Evolutionary conservation across 2,797 vertebrate genomes (phyloP), one percentile per base, ranked within the genome.

Genomic region (Gymnothorax reevesii): DNA sequence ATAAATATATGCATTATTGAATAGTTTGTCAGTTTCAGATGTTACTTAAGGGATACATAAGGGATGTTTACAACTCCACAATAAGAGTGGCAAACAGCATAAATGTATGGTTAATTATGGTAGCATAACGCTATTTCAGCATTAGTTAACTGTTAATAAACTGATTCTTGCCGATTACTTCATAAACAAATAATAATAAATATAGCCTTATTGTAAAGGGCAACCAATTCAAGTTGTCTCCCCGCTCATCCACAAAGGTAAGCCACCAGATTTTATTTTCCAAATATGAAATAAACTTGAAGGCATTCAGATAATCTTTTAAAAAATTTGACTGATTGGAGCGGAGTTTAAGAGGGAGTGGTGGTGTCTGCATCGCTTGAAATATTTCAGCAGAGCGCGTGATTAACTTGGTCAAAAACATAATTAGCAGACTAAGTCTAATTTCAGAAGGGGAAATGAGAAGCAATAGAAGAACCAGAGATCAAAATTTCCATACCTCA

Each of bases 381-480:
- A 80, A n/a, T 33, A 80, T 49, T 54, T 79, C 75, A 79, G 77
- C n/a, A 80, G 73, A 77, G 27, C 73, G 4, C 1, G 77, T 80
- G 77, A 80, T 80, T 80, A 52, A 55, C 49, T 80, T 80, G 77
- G 77, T 55, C 77, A 80, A n/a, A 80, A 80, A 77, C 73, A 42
- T 80, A 49, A 55, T 80, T 80, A 80, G 17, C 52, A 22, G 49
- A 20, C n/a, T 42, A 54, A 55, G 55, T 80, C 55, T n/a, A 7
- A 80, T 80, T 55, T 55, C 55, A 80, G 55, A 80, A 22, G 77
- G 77, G 22, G n/a, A 80, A 55, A 54, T 42, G 33, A 2, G 27
- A 42, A 80, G 22, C 20, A 17, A n/a, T 8, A 80, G 49, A 80
- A 54, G 20, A 17, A 55, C 77, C 52, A 15, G 20, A 55, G 27